Conservation (phyloP, 2,113 vertebrate species). For the Oncorhynchus clarkii region DNA sequence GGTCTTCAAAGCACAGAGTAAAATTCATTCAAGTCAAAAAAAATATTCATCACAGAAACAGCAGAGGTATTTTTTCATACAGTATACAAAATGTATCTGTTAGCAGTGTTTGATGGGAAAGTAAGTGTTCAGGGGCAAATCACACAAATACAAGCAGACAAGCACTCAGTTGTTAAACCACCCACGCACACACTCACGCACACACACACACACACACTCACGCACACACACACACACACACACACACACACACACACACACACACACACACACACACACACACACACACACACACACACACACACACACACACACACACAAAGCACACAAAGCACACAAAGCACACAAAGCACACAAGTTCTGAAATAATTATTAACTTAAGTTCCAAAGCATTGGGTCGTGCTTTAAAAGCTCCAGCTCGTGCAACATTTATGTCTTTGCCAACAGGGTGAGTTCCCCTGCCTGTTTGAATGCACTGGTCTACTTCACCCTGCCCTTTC, state of each 20-base stretch:
- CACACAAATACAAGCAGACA: conserved; percentile 5
- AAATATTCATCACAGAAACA: no score
- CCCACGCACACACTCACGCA: no score
- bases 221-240: no score
- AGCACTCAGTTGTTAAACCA: background rate
- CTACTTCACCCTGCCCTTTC: conserved; percentile 1
- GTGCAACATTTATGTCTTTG: conserved; percentile 33
- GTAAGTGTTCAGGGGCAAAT: background rate
- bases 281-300: no score
- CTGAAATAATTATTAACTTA: conserved; percentile 34
- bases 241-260: no score
- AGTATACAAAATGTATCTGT: background rate
- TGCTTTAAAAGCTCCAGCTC: conserved; percentile 27
- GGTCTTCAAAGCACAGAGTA: conserved; percentile 26
- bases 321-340: no score
- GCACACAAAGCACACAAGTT: background rate
- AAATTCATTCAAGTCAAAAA: no score
- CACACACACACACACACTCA: no score
- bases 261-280: no score
- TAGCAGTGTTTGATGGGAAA: conserved; percentile 7
- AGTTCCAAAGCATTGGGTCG: conserved; percentile 16
- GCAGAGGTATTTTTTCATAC: no score
- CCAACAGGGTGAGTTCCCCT: conserved; percentile 18
- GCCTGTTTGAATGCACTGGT: conserved; percentile 22
- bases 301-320: no score